phyloP scores from a whole-genome alignment of 2,797 vertebrate species.

The Sus cebifrons region DNA sequence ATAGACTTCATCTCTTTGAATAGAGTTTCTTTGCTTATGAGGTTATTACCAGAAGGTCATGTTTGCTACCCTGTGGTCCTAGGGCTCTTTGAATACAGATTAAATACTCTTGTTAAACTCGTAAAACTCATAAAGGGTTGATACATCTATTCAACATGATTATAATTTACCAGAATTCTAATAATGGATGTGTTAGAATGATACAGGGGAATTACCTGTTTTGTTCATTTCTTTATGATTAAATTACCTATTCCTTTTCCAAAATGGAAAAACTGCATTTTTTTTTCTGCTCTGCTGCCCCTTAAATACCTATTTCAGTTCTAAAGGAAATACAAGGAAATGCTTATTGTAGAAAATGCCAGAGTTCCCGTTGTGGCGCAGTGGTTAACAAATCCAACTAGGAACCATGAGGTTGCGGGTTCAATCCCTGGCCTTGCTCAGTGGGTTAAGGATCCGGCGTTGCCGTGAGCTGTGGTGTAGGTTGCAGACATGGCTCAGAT shows the following conservation, averaged over 20 bases:
- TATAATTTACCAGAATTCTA: conserved; percentile 35
- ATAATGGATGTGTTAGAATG: conserved; percentile 1
- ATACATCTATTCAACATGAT: conserved; percentile 8
- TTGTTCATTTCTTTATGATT: conserved; percentile 46
- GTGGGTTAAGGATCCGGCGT: no score
- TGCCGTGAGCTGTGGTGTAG: no score
- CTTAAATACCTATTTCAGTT: conserved; percentile 5
- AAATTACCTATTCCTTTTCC: conserved; percentile 1
- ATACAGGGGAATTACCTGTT: neutral
- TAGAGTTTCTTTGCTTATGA: neutral
- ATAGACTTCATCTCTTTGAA: neutral
- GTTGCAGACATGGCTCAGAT: no score
- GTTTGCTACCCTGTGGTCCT: neutral
- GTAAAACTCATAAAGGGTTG: conserved; percentile 8
- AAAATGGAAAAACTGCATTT: neutral
- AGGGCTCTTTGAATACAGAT: conserved; percentile 12
- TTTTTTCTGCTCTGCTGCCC: neutral
- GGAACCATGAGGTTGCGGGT: no score
- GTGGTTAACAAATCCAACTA: no score
- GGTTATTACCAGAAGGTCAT: neutral
- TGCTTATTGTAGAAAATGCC: neutral
- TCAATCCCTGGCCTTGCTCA: no score
- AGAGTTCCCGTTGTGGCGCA: no score
- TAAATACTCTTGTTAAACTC: conserved; percentile 31
- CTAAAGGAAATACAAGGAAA: conserved; percentile 30